Evolutionary conservation across 2,113 vertebrate species (phyloP).

Genomic region (Solea senegalensis): DNA sequence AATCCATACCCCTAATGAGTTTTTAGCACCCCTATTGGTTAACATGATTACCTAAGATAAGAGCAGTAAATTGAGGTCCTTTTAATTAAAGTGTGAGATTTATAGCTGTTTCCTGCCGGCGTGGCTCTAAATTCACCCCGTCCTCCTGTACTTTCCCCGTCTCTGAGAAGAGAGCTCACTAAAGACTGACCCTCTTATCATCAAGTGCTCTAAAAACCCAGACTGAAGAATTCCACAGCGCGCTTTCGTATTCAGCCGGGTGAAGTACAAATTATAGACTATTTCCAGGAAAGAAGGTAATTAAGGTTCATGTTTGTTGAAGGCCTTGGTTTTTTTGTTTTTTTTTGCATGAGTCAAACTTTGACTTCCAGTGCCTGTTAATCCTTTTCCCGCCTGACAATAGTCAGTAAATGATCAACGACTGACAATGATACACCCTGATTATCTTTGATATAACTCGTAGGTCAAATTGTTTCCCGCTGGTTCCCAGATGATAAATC

Average conservation of each 20-base stretch:
- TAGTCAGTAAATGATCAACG: no score
- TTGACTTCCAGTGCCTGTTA: no score
- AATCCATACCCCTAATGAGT: conserved; percentile 79
- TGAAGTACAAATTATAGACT: background rate
- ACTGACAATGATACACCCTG: no score
- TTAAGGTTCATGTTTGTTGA: no score
- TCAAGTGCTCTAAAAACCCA: conserved; percentile 30
- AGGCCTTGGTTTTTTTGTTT: background rate
- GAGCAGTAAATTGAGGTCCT: conserved; percentile 70
- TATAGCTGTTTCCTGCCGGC: conserved; percentile 53
- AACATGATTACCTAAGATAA: conserved; percentile 80
- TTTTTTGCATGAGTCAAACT: background rate
- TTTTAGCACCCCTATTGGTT: conserved; percentile 75
- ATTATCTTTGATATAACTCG: no score
- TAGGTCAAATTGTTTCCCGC: no score
- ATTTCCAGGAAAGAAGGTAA: no score
- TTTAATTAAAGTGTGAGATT: conserved; percentile 79
- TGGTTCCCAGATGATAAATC: background rate
- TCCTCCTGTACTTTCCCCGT: conserved; percentile 27
- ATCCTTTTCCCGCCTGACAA: no score
- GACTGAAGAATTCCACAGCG: conserved; percentile 10
- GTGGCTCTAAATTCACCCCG: conserved; percentile 48
- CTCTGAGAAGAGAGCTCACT: conserved; percentile 4
- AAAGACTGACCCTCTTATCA: conserved; percentile 8
- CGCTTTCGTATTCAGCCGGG: background rate